phyloP scores from a whole-genome alignment of 2,888 invertebrate species.

The Agrenia bidenticulata region DNA sequence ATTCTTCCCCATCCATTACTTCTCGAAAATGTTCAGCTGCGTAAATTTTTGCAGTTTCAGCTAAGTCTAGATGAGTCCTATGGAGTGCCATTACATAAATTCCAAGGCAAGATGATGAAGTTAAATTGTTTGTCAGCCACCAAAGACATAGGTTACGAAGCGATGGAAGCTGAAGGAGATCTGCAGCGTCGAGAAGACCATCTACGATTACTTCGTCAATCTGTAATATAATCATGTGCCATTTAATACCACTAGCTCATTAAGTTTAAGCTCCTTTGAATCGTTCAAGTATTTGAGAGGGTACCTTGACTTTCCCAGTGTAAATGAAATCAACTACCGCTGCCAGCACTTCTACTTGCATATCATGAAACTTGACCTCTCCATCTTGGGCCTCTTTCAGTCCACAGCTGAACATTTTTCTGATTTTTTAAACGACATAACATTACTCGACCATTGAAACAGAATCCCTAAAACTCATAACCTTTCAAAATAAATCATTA shows the following conservation, averaged over 20 bases:
- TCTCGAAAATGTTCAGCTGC: conserved; percentile 53
- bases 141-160: conserved; percentile 53
- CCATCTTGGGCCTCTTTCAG: conserved; percentile 53
- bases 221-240: conserved; percentile 28
- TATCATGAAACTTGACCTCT: conserved; percentile 53
- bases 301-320: conserved; percentile 54
- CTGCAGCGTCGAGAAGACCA: conserved; percentile 53
- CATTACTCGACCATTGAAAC: too few species aligned
- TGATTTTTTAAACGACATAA: conserved; percentile 28
- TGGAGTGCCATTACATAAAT: conserved; percentile 53
- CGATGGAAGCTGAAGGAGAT: conserved; percentile 54
- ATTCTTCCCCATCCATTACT: conserved; percentile 54
- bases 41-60: conserved; percentile 53
- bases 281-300: too few species aligned
- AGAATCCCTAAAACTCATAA: not conserved
- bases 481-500: not conserved
- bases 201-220: conserved; percentile 54
- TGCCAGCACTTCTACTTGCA: conserved; percentile 51
- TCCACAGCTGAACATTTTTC: conserved; percentile 54
- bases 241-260: not conserved
- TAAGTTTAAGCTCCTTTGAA: not conserved
- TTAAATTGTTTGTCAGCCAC: conserved; percentile 53
- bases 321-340: conserved; percentile 54
- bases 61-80: conserved; percentile 53
- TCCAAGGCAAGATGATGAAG: conserved; percentile 52